phyloP scores from a whole-genome alignment of 2,888 invertebrate genomes.

The Parnassius mnemosyne region DNA sequence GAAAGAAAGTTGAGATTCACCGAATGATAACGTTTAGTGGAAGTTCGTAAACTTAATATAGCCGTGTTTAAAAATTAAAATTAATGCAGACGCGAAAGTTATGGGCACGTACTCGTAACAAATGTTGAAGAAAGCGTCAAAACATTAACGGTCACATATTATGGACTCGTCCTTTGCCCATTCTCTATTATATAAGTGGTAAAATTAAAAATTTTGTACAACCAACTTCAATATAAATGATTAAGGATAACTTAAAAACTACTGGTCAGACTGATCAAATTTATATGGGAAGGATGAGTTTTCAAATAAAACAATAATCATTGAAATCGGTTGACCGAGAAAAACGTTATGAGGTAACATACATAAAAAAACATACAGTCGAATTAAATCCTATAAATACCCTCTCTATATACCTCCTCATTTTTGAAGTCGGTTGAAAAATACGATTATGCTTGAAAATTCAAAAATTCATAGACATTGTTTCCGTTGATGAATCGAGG shows the following conservation, averaged over 20 bases:
- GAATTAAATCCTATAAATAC: no score
- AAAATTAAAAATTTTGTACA: no score
- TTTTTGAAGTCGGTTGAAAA: neutral
- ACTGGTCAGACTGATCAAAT: no score
- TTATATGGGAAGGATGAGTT: no score
- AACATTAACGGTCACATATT: neutral
- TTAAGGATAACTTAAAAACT: no score
- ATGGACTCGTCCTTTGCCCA: neutral
- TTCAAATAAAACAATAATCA: no score
- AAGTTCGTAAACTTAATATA: conserved; percentile 16
- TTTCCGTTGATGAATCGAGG: conserved; percentile 21
- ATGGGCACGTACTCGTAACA: neutral
- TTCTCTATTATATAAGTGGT: no score
- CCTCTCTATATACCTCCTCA: no score
- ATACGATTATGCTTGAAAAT: conserved; percentile 6
- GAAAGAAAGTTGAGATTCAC: conserved; percentile 21
- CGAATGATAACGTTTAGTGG: conserved; percentile 20
- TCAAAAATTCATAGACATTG: conserved; percentile 15
- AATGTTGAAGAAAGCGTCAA: conserved; percentile 5
- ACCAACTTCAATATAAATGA: no score
- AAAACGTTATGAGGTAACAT: no score
- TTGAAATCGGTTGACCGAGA: no score
- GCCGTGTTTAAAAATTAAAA: conserved; percentile 13
- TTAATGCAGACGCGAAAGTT: conserved; percentile 14
- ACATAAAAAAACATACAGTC: no score